These are phyloP conservation scores for Neodon shergylaensis DNA, from an alignment of 2,113 vertebrate species.

Conservation along the genomic window DNA sequence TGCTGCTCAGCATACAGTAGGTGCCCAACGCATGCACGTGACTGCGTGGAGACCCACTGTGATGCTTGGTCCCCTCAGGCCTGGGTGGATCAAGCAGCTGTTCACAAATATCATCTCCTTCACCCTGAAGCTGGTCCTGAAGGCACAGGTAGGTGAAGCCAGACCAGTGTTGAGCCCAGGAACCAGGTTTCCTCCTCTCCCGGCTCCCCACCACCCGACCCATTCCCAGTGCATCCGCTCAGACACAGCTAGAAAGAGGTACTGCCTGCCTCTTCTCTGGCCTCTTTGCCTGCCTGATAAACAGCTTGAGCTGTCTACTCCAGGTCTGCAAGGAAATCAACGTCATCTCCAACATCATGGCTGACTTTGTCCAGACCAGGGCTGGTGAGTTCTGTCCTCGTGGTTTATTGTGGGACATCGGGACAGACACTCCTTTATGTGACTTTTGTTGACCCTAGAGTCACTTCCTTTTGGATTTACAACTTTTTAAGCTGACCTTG, in stretches of 20 bases:
- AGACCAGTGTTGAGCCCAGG: too few relatives aligned
- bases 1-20: neutral
- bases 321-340: slow-evolving; percentile 95
- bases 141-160: slow-evolving; percentile 88
- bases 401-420: neutral
- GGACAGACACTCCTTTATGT: neutral
- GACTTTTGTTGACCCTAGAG: neutral
- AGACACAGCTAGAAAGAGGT: neutral
- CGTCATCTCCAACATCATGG: slow-evolving; percentile 87
- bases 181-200: neutral
- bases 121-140: slow-evolving; percentile 91
- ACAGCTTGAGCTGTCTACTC: neutral
- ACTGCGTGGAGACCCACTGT: neutral
- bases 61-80: slow-evolving; percentile 81
- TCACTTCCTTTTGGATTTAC: neutral
- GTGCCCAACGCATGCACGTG: neutral
- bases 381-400: slow-evolving; percentile 85
- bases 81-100: slow-evolving; percentile 91
- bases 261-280: neutral
- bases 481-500: neutral
- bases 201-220: neutral
- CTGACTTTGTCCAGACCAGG: slow-evolving; percentile 88
- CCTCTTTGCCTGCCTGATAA: neutral
- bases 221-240: neutral
- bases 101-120: slow-evolving; percentile 93